Evolutionary conservation across 30 jellyfish, hydroid and myxozoan genomes (phyloP).

Genomic region (Pseudorhiza aurosa): DNA sequence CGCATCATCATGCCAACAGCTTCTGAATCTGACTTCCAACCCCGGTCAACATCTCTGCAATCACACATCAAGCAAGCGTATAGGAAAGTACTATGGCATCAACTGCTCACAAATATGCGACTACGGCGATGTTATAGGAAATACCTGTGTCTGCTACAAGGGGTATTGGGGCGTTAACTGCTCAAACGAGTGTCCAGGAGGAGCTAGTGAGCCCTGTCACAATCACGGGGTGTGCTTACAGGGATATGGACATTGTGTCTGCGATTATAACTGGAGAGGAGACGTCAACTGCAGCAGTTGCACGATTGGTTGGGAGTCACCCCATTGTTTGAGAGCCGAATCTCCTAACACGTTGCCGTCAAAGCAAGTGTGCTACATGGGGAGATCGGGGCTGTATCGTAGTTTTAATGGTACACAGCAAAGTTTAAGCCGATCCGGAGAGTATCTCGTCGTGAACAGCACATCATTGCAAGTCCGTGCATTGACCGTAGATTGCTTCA

Average conservation of each 20-base stretch:
- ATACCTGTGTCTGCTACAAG: conserved; percentile 35
- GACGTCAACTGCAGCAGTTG: conserved; percentile 44
- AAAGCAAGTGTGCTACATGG: neutral
- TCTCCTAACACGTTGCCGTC: neutral
- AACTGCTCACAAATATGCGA: conserved; percentile 56
- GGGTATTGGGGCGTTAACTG: conserved; percentile 73
- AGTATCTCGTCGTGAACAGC: conserved; percentile 6
- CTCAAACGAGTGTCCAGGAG: conserved; percentile 59
- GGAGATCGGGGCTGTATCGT: neutral
- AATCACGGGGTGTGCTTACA: conserved; percentile 47
- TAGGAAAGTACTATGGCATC: conserved; percentile 20
- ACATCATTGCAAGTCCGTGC: neutral
- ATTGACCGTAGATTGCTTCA: conserved; percentile 24
- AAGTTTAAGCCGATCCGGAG: neutral
- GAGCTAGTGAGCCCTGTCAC: conserved; percentile 54
- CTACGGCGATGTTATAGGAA: conserved; percentile 34
- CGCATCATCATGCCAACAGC: conserved; percentile 26
- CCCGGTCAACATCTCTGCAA: conserved; percentile 42
- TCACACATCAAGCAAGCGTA: neutral
- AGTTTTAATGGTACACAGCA: conserved; percentile 21
- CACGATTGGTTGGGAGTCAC: conserved; percentile 39
- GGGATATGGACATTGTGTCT: conserved; percentile 31
- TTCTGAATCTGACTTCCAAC: conserved; percentile 2
- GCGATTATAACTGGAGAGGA: conserved; percentile 65
- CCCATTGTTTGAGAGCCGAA: conserved; percentile 14